Evolutionary conservation across 2,113 vertebrate genomes (phyloP), one percentile per base, ranked within the genome.

Genomic region (Lepidothrix coronata): DNA sequence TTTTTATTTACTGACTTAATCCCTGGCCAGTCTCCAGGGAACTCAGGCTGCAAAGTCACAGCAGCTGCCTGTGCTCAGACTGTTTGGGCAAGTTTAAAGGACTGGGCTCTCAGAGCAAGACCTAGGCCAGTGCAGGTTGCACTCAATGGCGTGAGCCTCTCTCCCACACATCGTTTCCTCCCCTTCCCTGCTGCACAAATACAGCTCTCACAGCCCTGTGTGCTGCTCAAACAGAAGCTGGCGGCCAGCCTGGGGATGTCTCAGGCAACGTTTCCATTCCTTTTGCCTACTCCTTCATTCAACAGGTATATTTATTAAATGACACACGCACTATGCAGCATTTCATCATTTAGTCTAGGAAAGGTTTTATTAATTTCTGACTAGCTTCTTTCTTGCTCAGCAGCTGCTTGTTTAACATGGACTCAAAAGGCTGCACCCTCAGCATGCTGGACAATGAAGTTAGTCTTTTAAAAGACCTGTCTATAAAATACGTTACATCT

Each of bases 251-350:
- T 0, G 0, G 14, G 14, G 52, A 23, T 7, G 15, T 66, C 72
- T 88, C 46, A 41, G 75, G 71, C 55, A 84, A n/a, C 2, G 0
- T 48, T 92, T 90, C 35, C 37, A 41, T 77, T 55, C 49, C 62
- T 41, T 79, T 84, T 68, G 44, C 44, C 74, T 59, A 55, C 23
- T 51, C 75, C 48, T 91, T 94, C 93, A 71, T 75, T 93, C 85
- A 86, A 37, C 88, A 92, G 72, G 59, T 81, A 41, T 16, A 77
- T 93, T 90, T 86, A 74, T 86, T 30, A 84, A 59, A 84, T 41
- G 44, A 52, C 39, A 67, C 49, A 65, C 15, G 10, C 5, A 0
- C 39, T 67, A 16, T 30, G 79, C 57, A 91, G 48, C 5, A 1
- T 83, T 88, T 94, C 72, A 80, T 75, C 72, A 67, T 85, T 91